phyloP scores from a whole-genome alignment of 2,888 invertebrate species.

The Hylaea fasciaria region DNA sequence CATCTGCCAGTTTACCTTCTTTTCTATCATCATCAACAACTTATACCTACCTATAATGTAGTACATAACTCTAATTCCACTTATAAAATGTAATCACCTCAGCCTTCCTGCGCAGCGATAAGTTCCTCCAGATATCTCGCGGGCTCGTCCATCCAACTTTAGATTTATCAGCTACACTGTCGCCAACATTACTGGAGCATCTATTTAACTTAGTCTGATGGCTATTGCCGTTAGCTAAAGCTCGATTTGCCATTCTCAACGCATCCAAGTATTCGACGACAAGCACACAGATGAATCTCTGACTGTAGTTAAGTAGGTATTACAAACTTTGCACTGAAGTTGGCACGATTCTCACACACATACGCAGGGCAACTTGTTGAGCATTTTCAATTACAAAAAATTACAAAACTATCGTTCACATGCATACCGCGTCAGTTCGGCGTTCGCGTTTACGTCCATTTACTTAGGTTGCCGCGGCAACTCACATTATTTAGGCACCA shows the following conservation, averaged over 20 bases:
- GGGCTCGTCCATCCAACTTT: slow-evolving; percentile 81
- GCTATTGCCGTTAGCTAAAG: slow-evolving; percentile 61
- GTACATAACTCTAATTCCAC: neutral
- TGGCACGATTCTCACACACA: slow-evolving; percentile 54
- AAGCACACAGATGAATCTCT: slow-evolving; percentile 40
- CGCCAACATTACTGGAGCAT: slow-evolving; percentile 77
- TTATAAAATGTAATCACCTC: slow-evolving; percentile 64
- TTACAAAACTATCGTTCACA: slow-evolving; percentile 47
- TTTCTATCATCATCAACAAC: too few relatives aligned
- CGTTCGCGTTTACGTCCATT: slow-evolving; percentile 42
- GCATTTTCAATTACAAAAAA: slow-evolving; percentile 48
- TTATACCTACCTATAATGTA: too few relatives aligned
- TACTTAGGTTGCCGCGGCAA: slow-evolving; percentile 51
- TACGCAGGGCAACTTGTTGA: slow-evolving; percentile 52
- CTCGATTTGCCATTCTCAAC: slow-evolving; percentile 73
- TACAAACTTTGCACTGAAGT: slow-evolving; percentile 44
- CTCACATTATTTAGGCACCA: slow-evolving; percentile 50
- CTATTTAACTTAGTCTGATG: slow-evolving; percentile 71
- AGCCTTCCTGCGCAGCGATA: slow-evolving; percentile 77
- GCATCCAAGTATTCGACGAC: slow-evolving; percentile 51
- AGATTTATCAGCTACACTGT: slow-evolving; percentile 71
- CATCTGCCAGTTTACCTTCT: too few relatives aligned
- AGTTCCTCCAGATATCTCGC: slow-evolving; percentile 80
- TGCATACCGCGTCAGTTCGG: slow-evolving; percentile 44
- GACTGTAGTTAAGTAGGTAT: slow-evolving; percentile 41